These are phyloP conservation scores for Pantelozetes paolii DNA, from an alignment of 2,888 invertebrate genomes.

Conservation along the genomic window DNA sequence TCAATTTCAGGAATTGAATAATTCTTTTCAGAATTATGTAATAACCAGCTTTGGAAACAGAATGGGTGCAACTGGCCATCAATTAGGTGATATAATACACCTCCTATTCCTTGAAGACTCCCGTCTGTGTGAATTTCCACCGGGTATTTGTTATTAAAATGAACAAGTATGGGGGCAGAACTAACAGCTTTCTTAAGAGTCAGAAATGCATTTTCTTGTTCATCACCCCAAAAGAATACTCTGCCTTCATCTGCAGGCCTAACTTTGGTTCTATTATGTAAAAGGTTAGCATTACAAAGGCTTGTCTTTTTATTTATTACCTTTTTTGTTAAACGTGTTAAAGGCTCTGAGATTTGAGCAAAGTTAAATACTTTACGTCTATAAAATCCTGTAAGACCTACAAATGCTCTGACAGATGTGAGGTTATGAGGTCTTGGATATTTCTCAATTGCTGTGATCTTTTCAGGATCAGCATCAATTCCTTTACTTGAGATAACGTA, in stretches of 20 bases:
- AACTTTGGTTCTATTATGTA: background rate
- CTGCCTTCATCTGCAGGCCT: background rate
- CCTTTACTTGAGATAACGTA: slow-evolving; percentile 16
- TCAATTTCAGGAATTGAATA: slow-evolving; percentile 32
- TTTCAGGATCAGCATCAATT: slow-evolving; percentile 29
- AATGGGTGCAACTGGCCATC: background rate
- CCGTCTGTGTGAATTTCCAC: slow-evolving; percentile 37
- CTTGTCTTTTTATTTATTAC: background rate
- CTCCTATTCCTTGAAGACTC: slow-evolving; percentile 20
- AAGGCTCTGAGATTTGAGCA: slow-evolving; percentile 24
- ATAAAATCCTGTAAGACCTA: slow-evolving; percentile 3
- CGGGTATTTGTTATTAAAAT: slow-evolving; percentile 27
- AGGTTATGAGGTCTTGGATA: slow-evolving; percentile 37
- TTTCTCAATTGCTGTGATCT: slow-evolving; percentile 11
- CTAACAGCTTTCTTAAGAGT: background rate
- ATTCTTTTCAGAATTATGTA: slow-evolving; percentile 19
- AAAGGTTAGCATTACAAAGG: too few relatives aligned
- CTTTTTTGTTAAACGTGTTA: background rate
- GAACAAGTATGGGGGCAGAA: background rate
- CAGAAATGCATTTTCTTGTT: slow-evolving; percentile 12
- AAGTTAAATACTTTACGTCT: background rate
- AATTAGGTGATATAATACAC: background rate
- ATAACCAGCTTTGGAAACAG: background rate
- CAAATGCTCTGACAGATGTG: background rate
- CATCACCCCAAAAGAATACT: slow-evolving; percentile 3